A percentile compares a stretch with the other conserved stretches of the same genome.
These are phyloP conservation scores for Cabera pusaria DNA, from an alignment of 2,888 invertebrate species.

Conservation along the genomic window DNA sequence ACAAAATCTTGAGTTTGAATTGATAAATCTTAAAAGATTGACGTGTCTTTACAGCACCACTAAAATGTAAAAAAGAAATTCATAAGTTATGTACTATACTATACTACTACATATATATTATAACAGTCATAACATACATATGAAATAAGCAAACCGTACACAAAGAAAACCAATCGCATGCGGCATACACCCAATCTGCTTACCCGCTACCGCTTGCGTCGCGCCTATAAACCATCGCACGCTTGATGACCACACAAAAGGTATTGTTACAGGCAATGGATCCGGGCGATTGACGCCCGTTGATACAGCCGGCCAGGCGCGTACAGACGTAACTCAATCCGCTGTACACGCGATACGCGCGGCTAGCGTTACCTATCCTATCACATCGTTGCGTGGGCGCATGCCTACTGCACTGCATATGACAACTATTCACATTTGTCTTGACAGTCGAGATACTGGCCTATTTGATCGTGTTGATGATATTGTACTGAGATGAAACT, in stretches of 20 bases:
- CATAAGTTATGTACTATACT: no score
- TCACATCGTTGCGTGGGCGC: conserved; percentile 43
- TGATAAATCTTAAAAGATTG: no score
- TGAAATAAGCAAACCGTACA: no score
- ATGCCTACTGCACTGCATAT: conserved; percentile 20
- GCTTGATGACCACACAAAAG: conserved; percentile 50
- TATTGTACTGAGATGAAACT: neutral
- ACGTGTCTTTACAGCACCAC: no score
- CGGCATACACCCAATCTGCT: no score
- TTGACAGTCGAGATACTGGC: conserved; percentile 15
- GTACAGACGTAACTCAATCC: conserved; percentile 63
- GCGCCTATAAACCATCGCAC: conserved; percentile 34
- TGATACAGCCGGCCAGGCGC: conserved; percentile 78
- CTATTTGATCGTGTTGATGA: neutral
- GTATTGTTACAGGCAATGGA: conserved; percentile 82
- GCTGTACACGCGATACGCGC: conserved; percentile 71
- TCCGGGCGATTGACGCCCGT: conserved; percentile 80
- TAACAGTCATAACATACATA: no score
- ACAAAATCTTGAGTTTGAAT: no score
- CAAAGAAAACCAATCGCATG: no score
- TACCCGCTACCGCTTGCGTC: conserved; percentile 21
- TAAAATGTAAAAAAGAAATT: no score
- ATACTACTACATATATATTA: no score
- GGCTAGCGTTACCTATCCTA: conserved; percentile 80
- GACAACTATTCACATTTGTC: conserved; percentile 10